Conservation (phyloP, 1,140 invertebrate genomes). For the Brachionus paranguensis region DNA sequence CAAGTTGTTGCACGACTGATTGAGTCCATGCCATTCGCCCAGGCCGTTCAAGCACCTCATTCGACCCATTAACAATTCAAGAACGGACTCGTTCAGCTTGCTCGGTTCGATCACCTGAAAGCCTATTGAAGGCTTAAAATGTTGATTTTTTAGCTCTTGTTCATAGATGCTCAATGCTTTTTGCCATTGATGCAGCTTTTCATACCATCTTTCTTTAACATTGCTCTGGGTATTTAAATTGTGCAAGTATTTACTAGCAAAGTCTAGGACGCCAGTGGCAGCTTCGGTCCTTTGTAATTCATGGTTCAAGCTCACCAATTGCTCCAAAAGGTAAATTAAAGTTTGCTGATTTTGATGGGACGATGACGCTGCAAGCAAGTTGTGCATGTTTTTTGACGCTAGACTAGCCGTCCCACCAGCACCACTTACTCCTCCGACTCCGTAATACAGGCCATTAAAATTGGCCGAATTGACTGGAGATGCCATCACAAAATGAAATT, state of each 20-base stretch:
- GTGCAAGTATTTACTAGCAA: slow-evolving; percentile 71
- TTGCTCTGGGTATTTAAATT: slow-evolving; percentile 52
- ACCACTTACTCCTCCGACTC: slow-evolving; percentile 28
- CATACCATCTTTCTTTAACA: slow-evolving; percentile 94
- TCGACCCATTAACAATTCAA: slow-evolving; percentile 78
- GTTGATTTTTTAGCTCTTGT: slow-evolving; percentile 50
- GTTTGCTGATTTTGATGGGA: slow-evolving; percentile 49
- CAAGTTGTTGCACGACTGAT: not conserved
- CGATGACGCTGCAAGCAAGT: slow-evolving; percentile 56
- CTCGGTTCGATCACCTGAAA: slow-evolving; percentile 42
- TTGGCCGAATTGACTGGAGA: not conserved
- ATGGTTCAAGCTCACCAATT: slow-evolving; percentile 76
- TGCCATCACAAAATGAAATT: slow-evolving; percentile 64
- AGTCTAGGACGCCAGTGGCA: slow-evolving; percentile 80
- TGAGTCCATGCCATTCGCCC: slow-evolving; percentile 73
- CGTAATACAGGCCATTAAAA: not conserved
- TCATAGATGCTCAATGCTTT: slow-evolving; percentile 81
- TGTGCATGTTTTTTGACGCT: not conserved
- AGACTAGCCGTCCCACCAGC: not conserved
- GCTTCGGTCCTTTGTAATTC: slow-evolving; percentile 97
- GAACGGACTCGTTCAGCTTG: slow-evolving; percentile 53
- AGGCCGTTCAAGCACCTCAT: slow-evolving; percentile 94
- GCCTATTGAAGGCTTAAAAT: not conserved
- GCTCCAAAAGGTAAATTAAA: slow-evolving; percentile 21
- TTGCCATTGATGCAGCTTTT: slow-evolving; percentile 97